Percentiles rank a stretch among this genome's conserved stretches.
These are phyloP conservation scores for Sweltsa coloradensis DNA, from an alignment of 1,140 invertebrate species.

Conservation along the genomic window DNA sequence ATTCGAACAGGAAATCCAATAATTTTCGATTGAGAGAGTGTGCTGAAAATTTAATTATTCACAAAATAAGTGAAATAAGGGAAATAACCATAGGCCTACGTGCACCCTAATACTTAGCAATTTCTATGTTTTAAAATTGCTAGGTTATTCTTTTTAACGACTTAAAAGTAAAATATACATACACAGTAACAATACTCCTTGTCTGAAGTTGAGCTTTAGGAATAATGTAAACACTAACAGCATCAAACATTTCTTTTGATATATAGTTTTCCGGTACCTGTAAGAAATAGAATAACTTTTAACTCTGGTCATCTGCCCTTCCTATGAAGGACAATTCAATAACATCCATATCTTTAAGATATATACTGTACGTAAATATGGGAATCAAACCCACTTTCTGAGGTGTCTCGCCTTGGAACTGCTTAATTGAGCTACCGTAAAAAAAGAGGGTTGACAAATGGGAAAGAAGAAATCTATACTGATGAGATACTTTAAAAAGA, in stretches of 20 bases:
- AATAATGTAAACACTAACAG: slow-evolving; percentile 88
- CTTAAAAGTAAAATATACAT: slow-evolving; percentile 31
- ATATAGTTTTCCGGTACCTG: slow-evolving; percentile 82
- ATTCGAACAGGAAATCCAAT: slow-evolving; percentile 88
- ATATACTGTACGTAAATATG: too few species aligned
- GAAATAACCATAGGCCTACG: neutral
- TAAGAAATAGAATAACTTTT: slow-evolving; percentile 20
- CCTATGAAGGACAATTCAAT: too few species aligned
- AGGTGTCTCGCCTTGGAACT: too few species aligned
- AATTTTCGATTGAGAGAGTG: slow-evolving; percentile 73
- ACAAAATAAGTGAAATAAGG: neutral
- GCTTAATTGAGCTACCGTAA: too few species aligned
- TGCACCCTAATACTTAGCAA: neutral
- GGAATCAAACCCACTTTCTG: too few species aligned
- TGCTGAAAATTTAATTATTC: too few species aligned
- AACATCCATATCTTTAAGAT: too few species aligned
- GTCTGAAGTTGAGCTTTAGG: slow-evolving; percentile 83
- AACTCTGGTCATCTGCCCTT: too few species aligned
- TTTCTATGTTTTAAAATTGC: neutral
- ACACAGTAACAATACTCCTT: slow-evolving; percentile 86
- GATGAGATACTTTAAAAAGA: too few species aligned
- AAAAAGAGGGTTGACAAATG: too few species aligned
- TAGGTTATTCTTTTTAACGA: neutral
- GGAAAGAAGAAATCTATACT: too few species aligned
- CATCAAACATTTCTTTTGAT: slow-evolving; percentile 86